A percentile compares a stretch with the other conserved stretches of the same genome.
These are phyloP conservation scores for Invenusta paracnida DNA, from an alignment of 2,888 invertebrate species.

Conservation along the genomic window DNA sequence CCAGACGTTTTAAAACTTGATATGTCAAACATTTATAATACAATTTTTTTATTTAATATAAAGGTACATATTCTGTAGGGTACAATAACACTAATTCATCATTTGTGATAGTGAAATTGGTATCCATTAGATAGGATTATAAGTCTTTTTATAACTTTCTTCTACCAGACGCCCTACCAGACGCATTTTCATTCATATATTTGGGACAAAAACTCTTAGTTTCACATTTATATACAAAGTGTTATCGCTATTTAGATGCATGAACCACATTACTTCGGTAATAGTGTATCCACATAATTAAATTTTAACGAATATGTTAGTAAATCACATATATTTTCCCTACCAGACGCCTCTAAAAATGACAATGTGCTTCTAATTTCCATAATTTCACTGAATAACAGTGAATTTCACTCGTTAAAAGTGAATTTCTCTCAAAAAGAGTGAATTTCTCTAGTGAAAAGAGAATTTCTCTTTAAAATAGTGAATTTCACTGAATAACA, in stretches of 20 bases:
- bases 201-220: background rate
- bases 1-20: background rate
- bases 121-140: background rate
- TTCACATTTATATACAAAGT: background rate
- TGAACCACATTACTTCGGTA: background rate
- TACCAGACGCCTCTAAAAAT: background rate
- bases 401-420: no score
- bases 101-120: background rate
- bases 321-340: background rate
- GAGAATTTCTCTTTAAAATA: no score
- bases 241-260: background rate
- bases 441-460: no score
- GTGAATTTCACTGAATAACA: no score
- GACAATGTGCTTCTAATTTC: background rate
- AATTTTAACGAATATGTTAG: background rate
- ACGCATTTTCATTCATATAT: background rate
- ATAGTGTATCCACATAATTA: background rate
- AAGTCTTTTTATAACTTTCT: background rate
- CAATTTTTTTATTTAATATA: background rate
- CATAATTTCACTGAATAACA: no score
- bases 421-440: no score
- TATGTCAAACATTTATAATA: background rate
- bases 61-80: background rate
- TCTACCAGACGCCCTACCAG: background rate
- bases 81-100: background rate